Base-by-base conservation (phyloP, 2,113 vertebrate genomes). In the Sapayoa aenigma region DNA sequence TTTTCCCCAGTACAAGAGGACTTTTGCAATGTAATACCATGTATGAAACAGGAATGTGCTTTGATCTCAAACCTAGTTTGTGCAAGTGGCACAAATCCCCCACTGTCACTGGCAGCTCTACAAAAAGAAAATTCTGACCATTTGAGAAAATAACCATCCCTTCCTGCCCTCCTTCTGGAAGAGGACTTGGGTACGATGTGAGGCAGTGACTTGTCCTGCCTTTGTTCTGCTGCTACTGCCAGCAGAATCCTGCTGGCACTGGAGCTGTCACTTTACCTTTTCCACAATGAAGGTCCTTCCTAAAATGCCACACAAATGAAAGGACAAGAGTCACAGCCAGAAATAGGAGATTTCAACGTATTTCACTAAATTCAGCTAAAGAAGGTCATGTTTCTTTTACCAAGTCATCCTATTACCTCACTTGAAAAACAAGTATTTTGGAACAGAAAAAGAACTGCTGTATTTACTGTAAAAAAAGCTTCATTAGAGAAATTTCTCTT, bases 111-210 rank as follows among this genome's bases (percentile, higher is more conserved):
- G 77, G n/a, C 28, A 89, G 69, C n/a, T 49, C 39, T 39, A 72
- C 46, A 35, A 41, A 69, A 80, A 46, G 14, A 63, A 59, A 81
- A 67, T 62, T 22, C 33, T 59, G 79, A 46, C 21, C 50, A 42
- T 8, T 8, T 30, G 63, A 41, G 50, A 11, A 47, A 27, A 2
- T 10, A 9, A 19, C 73, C 89, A 35, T 21, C 75, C 81, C 60
- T 74, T 73, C 55, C 76, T 80, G 55, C 42, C 30, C 59, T 84
- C 46, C 67, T 69, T 14, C 72, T 73, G 65, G 71, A 41, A 46
- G 58, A 84, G 42, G 30, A 21, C 63, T 39, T 0, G 0, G 37
- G 84, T 55, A 14, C 0, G 0, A 56, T 44, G 42, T 27, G 58
- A 87, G 84, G 66, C 66, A n/a, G 31, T 2, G 19, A 23, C 20